Conservation (phyloP, 2,113 vertebrate species). For the Aptenodytes patagonicus region DNA sequence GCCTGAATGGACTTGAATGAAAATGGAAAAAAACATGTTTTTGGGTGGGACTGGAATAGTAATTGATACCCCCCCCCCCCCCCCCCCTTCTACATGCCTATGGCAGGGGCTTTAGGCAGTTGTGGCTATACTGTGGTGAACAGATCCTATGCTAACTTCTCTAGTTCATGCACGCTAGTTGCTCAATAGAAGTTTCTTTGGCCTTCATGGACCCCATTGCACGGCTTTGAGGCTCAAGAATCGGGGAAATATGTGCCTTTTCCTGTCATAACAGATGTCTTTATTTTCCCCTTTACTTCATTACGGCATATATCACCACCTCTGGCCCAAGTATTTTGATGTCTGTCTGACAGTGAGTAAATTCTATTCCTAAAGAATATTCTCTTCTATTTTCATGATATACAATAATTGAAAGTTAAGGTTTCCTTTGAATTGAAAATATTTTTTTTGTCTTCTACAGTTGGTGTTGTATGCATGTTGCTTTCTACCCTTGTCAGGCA, state of each 20-base stretch:
- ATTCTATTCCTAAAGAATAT: background rate
- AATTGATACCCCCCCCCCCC: background rate
- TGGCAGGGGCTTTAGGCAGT: background rate
- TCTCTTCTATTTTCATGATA: background rate
- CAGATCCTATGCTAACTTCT: background rate
- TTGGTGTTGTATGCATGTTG: background rate
- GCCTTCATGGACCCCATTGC: background rate
- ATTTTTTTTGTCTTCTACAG: background rate
- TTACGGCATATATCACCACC: background rate
- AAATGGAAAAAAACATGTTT: background rate
- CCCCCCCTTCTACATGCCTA: background rate
- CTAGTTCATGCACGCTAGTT: background rate
- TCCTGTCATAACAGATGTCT: background rate
- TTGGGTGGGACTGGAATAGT: background rate
- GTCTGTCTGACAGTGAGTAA: background rate
- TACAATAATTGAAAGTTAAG: background rate
- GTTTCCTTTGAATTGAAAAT: background rate
- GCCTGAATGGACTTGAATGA: background rate
- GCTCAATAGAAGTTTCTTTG: background rate
- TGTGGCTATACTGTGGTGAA: background rate
- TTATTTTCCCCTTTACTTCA: background rate
- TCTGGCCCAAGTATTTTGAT: background rate
- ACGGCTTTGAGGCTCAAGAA: background rate
- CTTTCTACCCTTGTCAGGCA: background rate
- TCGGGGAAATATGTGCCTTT: background rate